Percentiles rank a stretch among this genome's conserved stretches.
Evolutionary conservation across 64 coral and sea anemone genomes (phyloP).

Genomic region (Actinia equina): DNA sequence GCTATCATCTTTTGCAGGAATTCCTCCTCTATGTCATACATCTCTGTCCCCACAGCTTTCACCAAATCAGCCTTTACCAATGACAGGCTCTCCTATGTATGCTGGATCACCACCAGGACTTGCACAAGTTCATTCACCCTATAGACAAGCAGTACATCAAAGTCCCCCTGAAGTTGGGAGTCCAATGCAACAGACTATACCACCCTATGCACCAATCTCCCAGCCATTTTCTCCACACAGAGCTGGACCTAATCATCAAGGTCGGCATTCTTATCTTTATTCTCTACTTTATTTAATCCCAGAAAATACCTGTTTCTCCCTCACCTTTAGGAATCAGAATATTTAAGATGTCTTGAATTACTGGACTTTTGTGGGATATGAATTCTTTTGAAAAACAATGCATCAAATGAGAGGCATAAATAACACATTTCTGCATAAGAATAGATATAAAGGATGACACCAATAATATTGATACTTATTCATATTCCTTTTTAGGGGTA

Average conservation of each 20-base stretch:
- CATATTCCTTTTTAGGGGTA: not conserved
- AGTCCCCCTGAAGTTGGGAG: slow-evolving; percentile 60
- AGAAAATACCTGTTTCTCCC: too few species aligned
- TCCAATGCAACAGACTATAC: not conserved
- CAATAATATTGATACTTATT: not conserved
- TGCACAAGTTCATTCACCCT: slow-evolving; percentile 63
- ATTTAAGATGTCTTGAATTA: too few species aligned
- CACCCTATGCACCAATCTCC: not conserved
- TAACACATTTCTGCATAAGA: too few species aligned
- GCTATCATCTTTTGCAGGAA: not conserved
- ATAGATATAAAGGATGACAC: too few species aligned
- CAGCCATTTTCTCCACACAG: slow-evolving; percentile 9
- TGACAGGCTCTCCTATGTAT: slow-evolving; percentile 69
- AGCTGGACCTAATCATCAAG: slow-evolving; percentile 1
- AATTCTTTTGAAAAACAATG: too few species aligned
- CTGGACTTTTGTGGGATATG: too few species aligned
- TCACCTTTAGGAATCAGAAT: too few species aligned
- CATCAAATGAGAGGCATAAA: too few species aligned
- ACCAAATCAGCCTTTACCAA: slow-evolving; percentile 51
- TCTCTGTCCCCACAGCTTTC: slow-evolving; percentile 40
- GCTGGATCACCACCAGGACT: slow-evolving; percentile 65
- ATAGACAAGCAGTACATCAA: slow-evolving; percentile 65
- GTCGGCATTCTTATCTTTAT: not conserved
- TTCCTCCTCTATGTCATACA: slow-evolving; percentile 27
- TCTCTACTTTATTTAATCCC: too few species aligned